Evolutionary conservation across 2,797 vertebrate genomes (phyloP), one percentile per base, ranked within the genome.

Genomic region (Cuniculus paca): DNA sequence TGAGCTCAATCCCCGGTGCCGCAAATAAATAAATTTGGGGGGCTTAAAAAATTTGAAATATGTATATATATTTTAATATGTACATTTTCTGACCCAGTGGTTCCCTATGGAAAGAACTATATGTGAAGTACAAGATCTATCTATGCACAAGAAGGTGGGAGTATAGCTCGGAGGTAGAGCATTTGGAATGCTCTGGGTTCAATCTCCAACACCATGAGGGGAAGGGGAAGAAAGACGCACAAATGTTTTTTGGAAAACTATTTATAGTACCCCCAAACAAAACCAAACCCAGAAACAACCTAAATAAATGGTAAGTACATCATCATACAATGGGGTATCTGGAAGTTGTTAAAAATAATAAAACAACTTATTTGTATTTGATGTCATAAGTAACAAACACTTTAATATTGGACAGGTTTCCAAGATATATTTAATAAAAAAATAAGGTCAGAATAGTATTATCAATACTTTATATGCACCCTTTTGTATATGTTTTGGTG

Each of bases 21-120:
- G n/a, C n/a, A n/a, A n/a, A n/a, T n/a, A n/a, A n/a, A n/a, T n/a
- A n/a, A n/a, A n/a, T n/a, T n/a, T n/a, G n/a, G n/a, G n/a, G n/a
- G n/a, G n/a, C n/a, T n/a, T n/a, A n/a, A n/a, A 87, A 77, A 92
- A 63, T n/a, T 80, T 80, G 84, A 48, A 83, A 45, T 91, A 26
- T n/a, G 79, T 26, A 2, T 79, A 81, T 26, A 28, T 60, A 16
- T 28, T 60, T 60, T 28, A 19, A 31, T 8, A 65, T 34, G 61
- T 65, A 7, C n/a, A 65, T 63, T 75, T 77, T 89, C 34, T 92
- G 54, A 90, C 14, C 60, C 68, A 28, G 28, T 63, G 48, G 14
- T 68, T 88, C 56, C 39, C 72, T 94, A 50, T 58, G 54, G 77
- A 88, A 90, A 78, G 78, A 48, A 54, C 31, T 94, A n/a, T n/a